Evolutionary conservation across 2,888 invertebrate genomes (phyloP).

Genomic region (Acrocyrtus sp.): DNA sequence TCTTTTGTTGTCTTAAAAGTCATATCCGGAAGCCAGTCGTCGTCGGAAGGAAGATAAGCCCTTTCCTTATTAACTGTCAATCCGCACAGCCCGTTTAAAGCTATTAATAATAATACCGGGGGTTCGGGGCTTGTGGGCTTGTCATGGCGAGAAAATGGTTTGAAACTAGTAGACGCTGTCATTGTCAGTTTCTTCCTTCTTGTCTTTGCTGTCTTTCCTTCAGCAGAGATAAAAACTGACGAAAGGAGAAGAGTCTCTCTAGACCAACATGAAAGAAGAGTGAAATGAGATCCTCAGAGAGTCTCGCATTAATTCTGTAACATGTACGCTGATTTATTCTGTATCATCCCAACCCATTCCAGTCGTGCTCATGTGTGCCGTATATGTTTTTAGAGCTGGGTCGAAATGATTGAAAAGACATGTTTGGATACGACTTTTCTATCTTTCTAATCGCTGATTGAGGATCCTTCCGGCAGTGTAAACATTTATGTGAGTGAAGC

Average conservation of each 20-base stretch:
- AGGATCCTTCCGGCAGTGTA: too few relatives aligned
- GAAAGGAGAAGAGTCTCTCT: neutral
- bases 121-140: conserved; percentile 3
- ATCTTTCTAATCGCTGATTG: too few relatives aligned
- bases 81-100: conserved; percentile 7
- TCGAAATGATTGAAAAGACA: too few relatives aligned
- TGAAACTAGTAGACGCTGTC: neutral
- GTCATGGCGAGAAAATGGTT: neutral
- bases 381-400: too few relatives aligned
- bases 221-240: neutral
- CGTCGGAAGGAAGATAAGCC: conserved; percentile 6
- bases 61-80: conserved; percentile 10
- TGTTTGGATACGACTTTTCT: too few relatives aligned
- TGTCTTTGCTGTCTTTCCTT: neutral
- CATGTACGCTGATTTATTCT: conserved; percentile 17
- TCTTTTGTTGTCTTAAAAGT: conserved; percentile 19
- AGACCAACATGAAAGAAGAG: neutral
- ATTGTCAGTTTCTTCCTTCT: neutral
- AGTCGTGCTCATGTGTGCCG: too few relatives aligned
- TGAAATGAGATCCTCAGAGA: too few relatives aligned
- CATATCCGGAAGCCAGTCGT: conserved; percentile 25
- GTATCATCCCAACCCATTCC: neutral
- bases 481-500: too few relatives aligned
- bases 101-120: conserved; percentile 31
- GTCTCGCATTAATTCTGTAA: conserved; percentile 10